phyloP scores from a whole-genome alignment of 2,888 invertebrate genomes.

The Troides helena region DNA sequence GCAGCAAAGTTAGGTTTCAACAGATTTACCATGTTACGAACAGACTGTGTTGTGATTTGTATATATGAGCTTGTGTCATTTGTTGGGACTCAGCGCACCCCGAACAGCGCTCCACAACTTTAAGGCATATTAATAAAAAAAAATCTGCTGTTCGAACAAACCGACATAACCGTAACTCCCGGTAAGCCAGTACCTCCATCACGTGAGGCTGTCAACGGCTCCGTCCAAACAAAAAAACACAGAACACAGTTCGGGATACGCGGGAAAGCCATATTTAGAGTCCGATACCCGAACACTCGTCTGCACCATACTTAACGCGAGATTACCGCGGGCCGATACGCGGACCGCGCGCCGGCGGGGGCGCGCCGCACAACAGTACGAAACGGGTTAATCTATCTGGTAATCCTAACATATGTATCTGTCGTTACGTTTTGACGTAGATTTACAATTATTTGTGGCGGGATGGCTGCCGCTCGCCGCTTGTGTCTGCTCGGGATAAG shows the following conservation, averaged over 20 bases:
- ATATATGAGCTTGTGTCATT: too few species aligned
- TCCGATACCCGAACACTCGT: slow-evolving; percentile 53
- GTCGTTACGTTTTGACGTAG: slow-evolving; percentile 78
- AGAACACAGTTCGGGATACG: slow-evolving; percentile 6
- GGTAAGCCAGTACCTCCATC: too few species aligned
- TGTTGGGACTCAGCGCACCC: too few species aligned
- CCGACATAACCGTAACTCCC: too few species aligned
- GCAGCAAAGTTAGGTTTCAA: too few species aligned
- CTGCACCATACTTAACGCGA: slow-evolving; percentile 64
- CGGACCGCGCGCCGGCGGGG: slow-evolving; percentile 60
- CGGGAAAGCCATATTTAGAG: slow-evolving; percentile 57
- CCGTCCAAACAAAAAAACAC: slow-evolving; percentile 25
- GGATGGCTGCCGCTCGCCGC: slow-evolving; percentile 60
- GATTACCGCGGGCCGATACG: slow-evolving; percentile 63
- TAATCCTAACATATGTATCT: slow-evolving; percentile 79
- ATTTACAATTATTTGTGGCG: slow-evolving; percentile 80
- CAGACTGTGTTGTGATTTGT: too few species aligned
- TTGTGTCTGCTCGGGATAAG: slow-evolving; percentile 69
- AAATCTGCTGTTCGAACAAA: too few species aligned
- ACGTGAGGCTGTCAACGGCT: slow-evolving; percentile 10
- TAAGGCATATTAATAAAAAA: too few species aligned
- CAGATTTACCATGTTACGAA: too few species aligned
- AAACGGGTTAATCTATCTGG: slow-evolving; percentile 73
- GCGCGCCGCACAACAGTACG: slow-evolving; percentile 62
- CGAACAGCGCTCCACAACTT: too few species aligned